These are phyloP conservation scores for Drosophila maculinotata DNA, from an alignment of 2,888 invertebrate species.

Conservation along the genomic window DNA sequence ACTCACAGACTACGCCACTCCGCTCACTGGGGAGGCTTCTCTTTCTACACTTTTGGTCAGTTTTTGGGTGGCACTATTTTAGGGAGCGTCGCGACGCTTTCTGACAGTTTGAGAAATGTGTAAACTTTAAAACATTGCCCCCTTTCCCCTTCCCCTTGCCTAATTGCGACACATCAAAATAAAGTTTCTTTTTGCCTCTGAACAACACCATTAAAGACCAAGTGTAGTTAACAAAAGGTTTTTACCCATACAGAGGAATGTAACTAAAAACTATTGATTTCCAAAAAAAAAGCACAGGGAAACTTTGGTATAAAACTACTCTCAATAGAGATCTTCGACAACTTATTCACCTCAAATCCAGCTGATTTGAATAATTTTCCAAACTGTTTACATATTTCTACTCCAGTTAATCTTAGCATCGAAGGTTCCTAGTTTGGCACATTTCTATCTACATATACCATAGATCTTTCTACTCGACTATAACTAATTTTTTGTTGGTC, in stretches of 20 bases:
- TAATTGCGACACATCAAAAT: conserved; percentile 54
- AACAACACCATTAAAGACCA: conserved; percentile 1
- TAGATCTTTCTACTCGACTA: conserved; percentile 7
- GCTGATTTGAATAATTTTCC: neutral
- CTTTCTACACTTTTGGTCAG: neutral
- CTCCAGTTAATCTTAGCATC: neutral
- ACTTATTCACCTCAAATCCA: neutral
- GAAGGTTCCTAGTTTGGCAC: neutral
- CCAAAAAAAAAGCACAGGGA: neutral
- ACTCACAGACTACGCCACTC: conserved; percentile 14
- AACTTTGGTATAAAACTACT: neutral
- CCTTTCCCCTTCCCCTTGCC: conserved; percentile 13
- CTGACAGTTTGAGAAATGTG: conserved; percentile 67
- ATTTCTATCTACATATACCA: neutral
- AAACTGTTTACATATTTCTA: conserved; percentile 11
- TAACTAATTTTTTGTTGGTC: conserved; percentile 32
- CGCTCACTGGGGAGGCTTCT: conserved; percentile 26
- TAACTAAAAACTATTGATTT: neutral
- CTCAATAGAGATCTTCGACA: too few species aligned
- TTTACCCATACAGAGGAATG: neutral
- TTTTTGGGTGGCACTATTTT: conserved; percentile 35
- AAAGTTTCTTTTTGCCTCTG: conserved; percentile 13
- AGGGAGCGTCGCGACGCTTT: conserved; percentile 21
- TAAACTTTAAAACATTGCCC: conserved; percentile 18
- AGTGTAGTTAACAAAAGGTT: neutral